Conservation (phyloP, 2,797 vertebrate genomes). For the Melanotaenia nigrans region DNA sequence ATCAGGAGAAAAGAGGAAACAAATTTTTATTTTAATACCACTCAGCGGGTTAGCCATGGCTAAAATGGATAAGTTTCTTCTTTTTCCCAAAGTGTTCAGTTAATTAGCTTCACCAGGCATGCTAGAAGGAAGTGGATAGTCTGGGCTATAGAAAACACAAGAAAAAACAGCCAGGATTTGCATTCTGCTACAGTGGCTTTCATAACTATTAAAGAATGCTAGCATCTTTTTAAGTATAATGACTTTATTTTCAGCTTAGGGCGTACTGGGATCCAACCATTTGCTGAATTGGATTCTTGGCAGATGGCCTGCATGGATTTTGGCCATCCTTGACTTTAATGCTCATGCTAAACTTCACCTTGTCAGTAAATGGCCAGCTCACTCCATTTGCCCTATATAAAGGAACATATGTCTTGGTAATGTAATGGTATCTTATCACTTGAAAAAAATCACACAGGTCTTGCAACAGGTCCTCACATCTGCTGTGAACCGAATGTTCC, state of each 20-base stretch:
- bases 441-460: slow-evolving; percentile 27
- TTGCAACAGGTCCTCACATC: slow-evolving; percentile 31
- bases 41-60: slow-evolving; percentile 36
- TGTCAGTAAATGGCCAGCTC: slow-evolving; percentile 57
- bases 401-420: slow-evolving; percentile 37
- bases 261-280: slow-evolving; percentile 64
- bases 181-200: slow-evolving; percentile 68
- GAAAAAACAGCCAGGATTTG: slow-evolving; percentile 67
- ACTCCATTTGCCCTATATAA: slow-evolving; percentile 50
- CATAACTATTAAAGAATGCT: slow-evolving; percentile 71
- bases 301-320: slow-evolving; percentile 66
- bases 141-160: slow-evolving; percentile 54
- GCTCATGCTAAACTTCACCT: slow-evolving; percentile 66
- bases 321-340: slow-evolving; percentile 63
- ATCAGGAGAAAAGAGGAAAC: slow-evolving; percentile 54
- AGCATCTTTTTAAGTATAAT: slow-evolving; percentile 65
- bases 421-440: slow-evolving; percentile 63
- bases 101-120: slow-evolving; percentile 72
- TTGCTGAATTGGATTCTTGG: slow-evolving; percentile 73
- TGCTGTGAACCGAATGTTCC: slow-evolving; percentile 34
- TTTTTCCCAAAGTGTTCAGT: slow-evolving; percentile 71
- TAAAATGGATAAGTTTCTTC: slow-evolving; percentile 65
- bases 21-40: slow-evolving; percentile 45
- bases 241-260: slow-evolving; percentile 70
- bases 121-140: slow-evolving; percentile 71